phyloP scores from a whole-genome alignment of 2,113 vertebrate genomes.

The Mesembrinibis cayennensis region DNA sequence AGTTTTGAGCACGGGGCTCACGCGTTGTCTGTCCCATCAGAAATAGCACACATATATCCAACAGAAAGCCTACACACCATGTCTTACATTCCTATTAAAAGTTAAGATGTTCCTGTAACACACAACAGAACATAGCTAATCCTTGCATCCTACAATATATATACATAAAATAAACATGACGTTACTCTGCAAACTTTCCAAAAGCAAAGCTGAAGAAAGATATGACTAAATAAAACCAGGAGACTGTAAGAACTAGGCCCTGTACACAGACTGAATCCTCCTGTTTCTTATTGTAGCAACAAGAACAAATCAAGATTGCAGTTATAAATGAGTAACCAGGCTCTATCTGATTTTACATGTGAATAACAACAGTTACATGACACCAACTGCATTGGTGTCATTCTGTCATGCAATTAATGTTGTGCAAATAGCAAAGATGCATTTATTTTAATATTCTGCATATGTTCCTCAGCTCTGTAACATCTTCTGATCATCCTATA shows the following conservation, averaged over 20 bases:
- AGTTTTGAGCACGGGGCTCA: not conserved
- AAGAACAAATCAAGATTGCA: not conserved
- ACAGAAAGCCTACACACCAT: not conserved
- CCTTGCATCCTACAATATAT: not conserved
- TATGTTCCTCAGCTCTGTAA: not conserved
- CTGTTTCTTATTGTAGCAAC: not conserved
- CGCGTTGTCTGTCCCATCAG: not conserved
- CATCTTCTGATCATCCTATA: not conserved
- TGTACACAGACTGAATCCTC: not conserved
- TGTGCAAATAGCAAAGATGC: not conserved
- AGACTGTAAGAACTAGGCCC: not conserved
- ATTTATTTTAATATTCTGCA: not conserved
- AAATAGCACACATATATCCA: not conserved
- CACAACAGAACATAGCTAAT: not conserved
- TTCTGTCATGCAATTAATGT: not conserved
- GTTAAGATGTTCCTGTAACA: not conserved
- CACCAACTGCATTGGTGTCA: not conserved
- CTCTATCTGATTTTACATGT: not conserved
- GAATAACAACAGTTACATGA: not conserved
- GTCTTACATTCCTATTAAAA: not conserved
- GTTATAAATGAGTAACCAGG: not conserved
- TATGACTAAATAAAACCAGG: not conserved
- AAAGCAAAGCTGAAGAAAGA: not conserved
- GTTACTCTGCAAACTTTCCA: not conserved
- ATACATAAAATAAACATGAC: not conserved